Evolutionary conservation across 2,797 vertebrate genomes (phyloP).

Genomic region (Streptopelia turtur): DNA sequence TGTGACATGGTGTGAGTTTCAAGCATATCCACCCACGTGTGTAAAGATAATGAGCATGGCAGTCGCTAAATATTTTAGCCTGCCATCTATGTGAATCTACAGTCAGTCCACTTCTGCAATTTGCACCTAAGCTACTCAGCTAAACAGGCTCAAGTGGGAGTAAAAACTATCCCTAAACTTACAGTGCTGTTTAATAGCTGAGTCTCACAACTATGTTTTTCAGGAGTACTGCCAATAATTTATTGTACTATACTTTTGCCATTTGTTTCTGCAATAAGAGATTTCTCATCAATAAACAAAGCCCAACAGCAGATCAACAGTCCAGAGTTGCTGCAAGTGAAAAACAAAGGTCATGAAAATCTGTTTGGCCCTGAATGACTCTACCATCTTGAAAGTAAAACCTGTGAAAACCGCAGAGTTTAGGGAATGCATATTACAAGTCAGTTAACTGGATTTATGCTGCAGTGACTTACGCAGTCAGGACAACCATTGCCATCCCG

Average conservation of each 20-base stretch:
- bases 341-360: not conserved
- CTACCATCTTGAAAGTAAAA: not conserved
- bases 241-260: not conserved
- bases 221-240: not conserved
- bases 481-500: rapidly evolving
- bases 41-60: not conserved
- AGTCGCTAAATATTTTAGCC: not conserved
- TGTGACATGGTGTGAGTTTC: not conserved
- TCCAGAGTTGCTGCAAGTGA: not conserved
- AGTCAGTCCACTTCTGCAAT: not conserved
- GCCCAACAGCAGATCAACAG: not conserved
- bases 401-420: not conserved
- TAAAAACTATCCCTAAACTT: not conserved
- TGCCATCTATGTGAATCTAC: not conserved
- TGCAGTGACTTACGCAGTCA: not conserved
- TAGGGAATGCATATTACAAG: not conserved
- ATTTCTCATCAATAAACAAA: not conserved
- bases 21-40: not conserved
- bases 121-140: not conserved
- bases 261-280: not conserved
- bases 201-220: not conserved
- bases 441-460: not conserved
- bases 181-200: not conserved
- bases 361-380: not conserved
- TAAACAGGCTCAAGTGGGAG: not conserved